Percentiles rank a stretch among this genome's conserved stretches.
Conservation (phyloP, 2,113 vertebrate genomes). For the Sinocyclocheilus anophthalmus region DNA sequence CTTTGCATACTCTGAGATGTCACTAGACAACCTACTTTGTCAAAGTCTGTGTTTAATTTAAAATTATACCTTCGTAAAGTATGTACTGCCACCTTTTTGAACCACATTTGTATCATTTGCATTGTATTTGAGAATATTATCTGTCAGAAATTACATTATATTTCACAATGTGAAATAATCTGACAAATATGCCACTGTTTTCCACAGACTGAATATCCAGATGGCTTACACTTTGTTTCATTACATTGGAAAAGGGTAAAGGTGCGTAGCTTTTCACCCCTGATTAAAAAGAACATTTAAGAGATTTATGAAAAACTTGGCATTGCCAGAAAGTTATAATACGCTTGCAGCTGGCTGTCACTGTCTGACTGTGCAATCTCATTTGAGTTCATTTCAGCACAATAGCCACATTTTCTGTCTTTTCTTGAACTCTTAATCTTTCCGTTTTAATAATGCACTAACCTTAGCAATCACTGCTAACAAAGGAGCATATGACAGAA, state of each 20-base stretch:
- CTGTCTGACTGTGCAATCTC: constrained; percentile 51
- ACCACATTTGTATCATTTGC: not conserved
- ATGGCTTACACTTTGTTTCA: not conserved
- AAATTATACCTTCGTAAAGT: not conserved
- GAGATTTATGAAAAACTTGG: constrained; percentile 55
- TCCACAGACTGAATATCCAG: not conserved
- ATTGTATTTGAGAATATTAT: constrained; percentile 5
- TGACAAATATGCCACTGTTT: not conserved
- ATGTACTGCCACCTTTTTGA: not conserved
- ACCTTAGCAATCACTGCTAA: constrained; percentile 23
- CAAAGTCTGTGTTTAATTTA: not conserved
- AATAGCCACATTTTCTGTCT: constrained; percentile 46
- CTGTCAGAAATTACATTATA: not conserved
- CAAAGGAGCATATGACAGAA: constrained; percentile 11
- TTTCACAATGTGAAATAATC: not conserved
- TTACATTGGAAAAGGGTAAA: constrained; percentile 66
- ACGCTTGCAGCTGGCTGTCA: constrained; percentile 56
- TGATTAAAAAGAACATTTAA: constrained; percentile 71
- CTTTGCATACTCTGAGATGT: not conserved
- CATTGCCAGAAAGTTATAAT: constrained; percentile 62
- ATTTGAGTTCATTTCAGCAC: constrained; percentile 42
- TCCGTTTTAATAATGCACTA: constrained; percentile 60
- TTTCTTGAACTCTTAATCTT: constrained; percentile 16
- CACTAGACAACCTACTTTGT: not conserved
- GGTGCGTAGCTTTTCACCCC: constrained; percentile 65